phyloP scores from a whole-genome alignment of 2,888 invertebrate species.

The Thalpophila matura region DNA sequence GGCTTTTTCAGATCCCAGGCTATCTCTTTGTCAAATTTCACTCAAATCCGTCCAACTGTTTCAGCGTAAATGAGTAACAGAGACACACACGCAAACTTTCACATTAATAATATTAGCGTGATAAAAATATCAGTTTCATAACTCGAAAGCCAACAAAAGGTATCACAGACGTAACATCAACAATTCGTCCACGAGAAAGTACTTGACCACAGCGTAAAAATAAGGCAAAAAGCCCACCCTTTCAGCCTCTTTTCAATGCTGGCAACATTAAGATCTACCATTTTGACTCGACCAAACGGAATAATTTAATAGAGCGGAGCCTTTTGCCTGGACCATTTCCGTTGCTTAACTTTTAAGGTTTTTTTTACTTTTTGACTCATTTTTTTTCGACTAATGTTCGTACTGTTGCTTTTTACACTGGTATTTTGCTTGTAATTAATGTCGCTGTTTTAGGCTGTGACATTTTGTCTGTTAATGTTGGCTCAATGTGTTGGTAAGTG shows the following conservation, averaged over 20 bases:
- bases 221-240: slow-evolving; percentile 66
- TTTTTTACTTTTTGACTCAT: slow-evolving; percentile 47
- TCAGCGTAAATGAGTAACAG: too few relatives aligned
- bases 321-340: slow-evolving; percentile 76
- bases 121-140: slow-evolving; percentile 21
- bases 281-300: slow-evolving; percentile 83
- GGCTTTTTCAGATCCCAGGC: too few relatives aligned
- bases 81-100: too few relatives aligned
- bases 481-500: neutral
- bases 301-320: slow-evolving; percentile 87
- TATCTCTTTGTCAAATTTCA: too few relatives aligned
- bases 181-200: slow-evolving; percentile 49
- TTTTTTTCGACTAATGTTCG: slow-evolving; percentile 42
- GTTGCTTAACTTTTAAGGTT: slow-evolving; percentile 66
- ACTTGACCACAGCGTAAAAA: slow-evolving; percentile 61
- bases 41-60: too few relatives aligned
- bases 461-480: slow-evolving; percentile 4
- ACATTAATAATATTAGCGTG: neutral
- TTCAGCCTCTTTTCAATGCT: slow-evolving; percentile 77
- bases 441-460: slow-evolving; percentile 3
- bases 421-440: slow-evolving; percentile 42
- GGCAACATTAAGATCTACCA: slow-evolving; percentile 82
- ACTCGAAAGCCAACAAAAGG: slow-evolving; percentile 14
- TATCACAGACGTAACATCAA: slow-evolving; percentile 32
- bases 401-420: slow-evolving; percentile 28